Conservation (phyloP, 2,888 invertebrate species). For the Drosophila mulleri region DNA sequence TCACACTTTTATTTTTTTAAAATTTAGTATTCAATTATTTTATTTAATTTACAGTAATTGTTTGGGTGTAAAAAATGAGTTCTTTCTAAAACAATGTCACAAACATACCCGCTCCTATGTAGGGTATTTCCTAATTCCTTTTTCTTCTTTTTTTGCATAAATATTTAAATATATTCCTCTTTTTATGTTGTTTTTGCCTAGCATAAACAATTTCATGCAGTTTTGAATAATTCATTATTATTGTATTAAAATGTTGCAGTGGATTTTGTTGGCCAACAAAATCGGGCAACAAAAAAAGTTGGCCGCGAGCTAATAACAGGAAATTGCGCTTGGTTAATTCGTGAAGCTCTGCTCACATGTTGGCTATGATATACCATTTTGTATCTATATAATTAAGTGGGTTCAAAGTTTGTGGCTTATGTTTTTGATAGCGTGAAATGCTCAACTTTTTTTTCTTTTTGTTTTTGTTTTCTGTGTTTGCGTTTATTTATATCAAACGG, state of each 20-base stretch:
- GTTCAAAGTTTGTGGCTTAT: constrained; percentile 30
- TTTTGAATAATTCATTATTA: constrained; percentile 53
- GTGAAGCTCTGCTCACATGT: constrained; percentile 1
- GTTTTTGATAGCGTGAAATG: constrained; percentile 20
- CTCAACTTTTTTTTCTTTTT: neutral
- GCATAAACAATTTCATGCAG: constrained; percentile 1
- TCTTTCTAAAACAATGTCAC: too few species aligned
- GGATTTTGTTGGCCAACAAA: constrained; percentile 7
- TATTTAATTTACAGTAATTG: too few species aligned
- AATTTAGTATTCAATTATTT: too few species aligned
- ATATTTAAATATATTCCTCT: constrained; percentile 12
- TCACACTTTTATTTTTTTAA: too few species aligned
- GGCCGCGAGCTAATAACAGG: constrained; percentile 12
- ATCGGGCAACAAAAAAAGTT: neutral
- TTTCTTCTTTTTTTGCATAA: neutral
- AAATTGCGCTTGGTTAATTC: constrained; percentile 7
- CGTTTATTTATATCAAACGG: neutral
- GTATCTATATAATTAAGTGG: constrained; percentile 17
- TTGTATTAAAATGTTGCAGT: constrained; percentile 1
- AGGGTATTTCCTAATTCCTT: neutral
- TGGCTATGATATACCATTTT: constrained; percentile 1
- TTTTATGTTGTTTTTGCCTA: neutral
- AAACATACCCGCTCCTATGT: neutral
- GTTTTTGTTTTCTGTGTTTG: neutral
- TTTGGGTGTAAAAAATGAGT: too few species aligned